Evolutionary conservation across 2,113 vertebrate species (phyloP), one percentile per base, ranked within the genome.

Genomic region (Tiliqua scincoides): DNA sequence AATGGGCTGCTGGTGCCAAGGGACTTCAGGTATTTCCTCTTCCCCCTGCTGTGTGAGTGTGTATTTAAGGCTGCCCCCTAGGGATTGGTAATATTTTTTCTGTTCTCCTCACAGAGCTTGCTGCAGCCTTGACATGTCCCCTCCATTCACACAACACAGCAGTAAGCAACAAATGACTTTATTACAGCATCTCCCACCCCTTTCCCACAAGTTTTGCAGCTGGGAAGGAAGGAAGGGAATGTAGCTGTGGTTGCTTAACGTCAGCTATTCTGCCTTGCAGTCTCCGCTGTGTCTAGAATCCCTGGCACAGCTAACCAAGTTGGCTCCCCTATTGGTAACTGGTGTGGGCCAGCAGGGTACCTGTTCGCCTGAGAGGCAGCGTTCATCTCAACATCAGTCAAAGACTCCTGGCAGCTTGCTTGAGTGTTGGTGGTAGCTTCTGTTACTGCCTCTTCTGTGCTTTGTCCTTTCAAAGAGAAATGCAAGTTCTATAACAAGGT

Each of bases 361-460:
- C 68, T 1, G 14, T 17, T 48, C 10, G 25, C 3, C 21, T 6
- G 72, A 43, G 23, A 32, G 3, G 3, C 21, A 4, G 35, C 32
- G 27, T 18, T 37, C 25, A 11, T 48, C 63, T 1, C 63, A 8
- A 52, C 27, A 52, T 3, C 25, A 11, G 2, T 12, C 25, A 23
- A 5, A 17, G 30, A 17, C 15, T n/a, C 63, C 57, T 20, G 0
- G 2, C 32, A 0, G 2, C 15, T 71, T 10, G 35, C 40, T 59
- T 23, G 32, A 0, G 0, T 3, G 2, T 30, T 21, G 11, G 0
- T 0, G 14, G 20, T 40, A 2, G 0, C 1, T 14, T 25, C 0
- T 0, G 20, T 1, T 2, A 25, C n/a, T 6, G 0, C 7, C 21
- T 48, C 70, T 10, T 17, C 4, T 62, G 14, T 35, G 11, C 37